Evolutionary conservation across 2,113 vertebrate genomes (phyloP).

Genomic region (Lasiurus cinereus): DNA sequence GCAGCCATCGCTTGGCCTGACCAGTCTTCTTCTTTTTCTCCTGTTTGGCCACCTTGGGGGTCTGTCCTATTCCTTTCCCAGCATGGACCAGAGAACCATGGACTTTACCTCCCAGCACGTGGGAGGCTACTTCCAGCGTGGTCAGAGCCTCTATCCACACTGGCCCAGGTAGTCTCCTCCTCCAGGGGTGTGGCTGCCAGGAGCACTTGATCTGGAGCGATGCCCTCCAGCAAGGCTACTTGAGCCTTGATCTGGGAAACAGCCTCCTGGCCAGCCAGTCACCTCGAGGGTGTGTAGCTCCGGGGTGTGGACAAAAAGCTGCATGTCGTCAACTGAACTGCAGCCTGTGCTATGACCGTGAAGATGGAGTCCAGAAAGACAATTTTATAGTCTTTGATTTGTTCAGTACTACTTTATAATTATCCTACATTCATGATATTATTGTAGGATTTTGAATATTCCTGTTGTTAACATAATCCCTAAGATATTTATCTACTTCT

Average conservation of each 20-base stretch:
- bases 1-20: constrained; percentile 86
- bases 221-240: constrained; percentile 85
- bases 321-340: constrained; percentile 88
- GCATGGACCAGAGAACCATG: constrained; percentile 89
- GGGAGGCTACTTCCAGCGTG: constrained; percentile 85
- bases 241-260: constrained; percentile 92
- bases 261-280: constrained; percentile 91
- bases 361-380: too few species aligned
- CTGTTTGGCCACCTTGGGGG: constrained; percentile 89
- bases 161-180: constrained; percentile 84
- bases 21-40: constrained; percentile 89
- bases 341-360: background rate
- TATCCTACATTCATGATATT: background rate
- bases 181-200: constrained; percentile 84
- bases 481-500: background rate
- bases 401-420: background rate
- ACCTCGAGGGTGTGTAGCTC: constrained; percentile 94
- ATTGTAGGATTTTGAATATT: background rate
- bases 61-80: constrained; percentile 90
- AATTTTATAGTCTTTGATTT: background rate
- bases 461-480: background rate
- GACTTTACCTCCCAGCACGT: constrained; percentile 88
- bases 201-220: constrained; percentile 86
- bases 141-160: constrained; percentile 83
- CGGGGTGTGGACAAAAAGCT: constrained; percentile 94